These are phyloP conservation scores for Poliocrania exsul DNA, from an alignment of 2,797 vertebrate species.

Conservation along the genomic window DNA sequence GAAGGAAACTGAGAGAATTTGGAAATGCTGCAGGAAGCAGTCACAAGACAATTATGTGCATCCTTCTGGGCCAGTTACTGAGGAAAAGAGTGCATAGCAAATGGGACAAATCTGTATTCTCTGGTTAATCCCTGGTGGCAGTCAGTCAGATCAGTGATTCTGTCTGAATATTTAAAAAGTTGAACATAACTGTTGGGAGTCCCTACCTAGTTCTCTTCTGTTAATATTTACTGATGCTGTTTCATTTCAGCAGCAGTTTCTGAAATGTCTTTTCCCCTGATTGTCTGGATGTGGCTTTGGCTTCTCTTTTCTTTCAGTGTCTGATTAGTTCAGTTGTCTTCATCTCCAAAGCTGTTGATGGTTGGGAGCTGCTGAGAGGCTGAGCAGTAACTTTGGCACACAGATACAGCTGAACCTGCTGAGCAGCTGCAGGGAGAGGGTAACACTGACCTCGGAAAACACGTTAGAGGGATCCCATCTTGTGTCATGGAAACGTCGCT, in stretches of 20 bases:
- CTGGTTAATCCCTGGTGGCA: constrained; percentile 7
- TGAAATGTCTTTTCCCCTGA: background rate
- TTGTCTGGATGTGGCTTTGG: background rate
- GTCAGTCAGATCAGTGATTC: background rate
- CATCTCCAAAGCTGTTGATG: background rate
- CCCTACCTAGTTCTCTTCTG: background rate
- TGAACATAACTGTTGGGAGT: background rate
- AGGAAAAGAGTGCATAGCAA: background rate
- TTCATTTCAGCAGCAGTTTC: background rate
- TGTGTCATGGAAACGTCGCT: background rate
- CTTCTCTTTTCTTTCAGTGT: background rate
- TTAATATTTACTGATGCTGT: background rate
- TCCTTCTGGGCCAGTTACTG: constrained; percentile 30
- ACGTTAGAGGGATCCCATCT: background rate
- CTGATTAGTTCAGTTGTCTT: background rate
- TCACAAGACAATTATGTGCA: constrained; percentile 11
- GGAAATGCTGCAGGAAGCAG: background rate
- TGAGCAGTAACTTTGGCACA: background rate
- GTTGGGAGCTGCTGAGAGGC: background rate
- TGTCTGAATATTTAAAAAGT: background rate
- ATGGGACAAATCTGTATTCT: constrained; percentile 16
- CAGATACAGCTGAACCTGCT: background rate
- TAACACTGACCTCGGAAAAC: background rate
- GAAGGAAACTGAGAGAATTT: background rate
- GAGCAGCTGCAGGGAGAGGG: background rate